Percentiles rank a stretch among this genome's conserved stretches.
Evolutionary conservation across 2,113 vertebrate genomes (phyloP).

Genomic region (Nettapus auritus): DNA sequence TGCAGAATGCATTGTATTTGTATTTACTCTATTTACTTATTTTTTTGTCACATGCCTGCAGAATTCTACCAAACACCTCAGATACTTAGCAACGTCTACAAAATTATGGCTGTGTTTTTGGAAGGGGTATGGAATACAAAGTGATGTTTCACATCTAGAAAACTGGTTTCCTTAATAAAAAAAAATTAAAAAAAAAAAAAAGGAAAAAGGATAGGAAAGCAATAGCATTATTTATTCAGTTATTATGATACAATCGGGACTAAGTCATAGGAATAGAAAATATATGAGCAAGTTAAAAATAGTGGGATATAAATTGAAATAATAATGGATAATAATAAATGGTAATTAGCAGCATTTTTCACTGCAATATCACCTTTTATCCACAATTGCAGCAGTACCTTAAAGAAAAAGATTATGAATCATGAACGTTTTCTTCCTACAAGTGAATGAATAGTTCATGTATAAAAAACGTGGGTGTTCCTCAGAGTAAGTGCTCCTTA

Average conservation of each 20-base stretch:
- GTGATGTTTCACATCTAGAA: slow-evolving; percentile 50
- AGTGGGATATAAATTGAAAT: slow-evolving; percentile 59
- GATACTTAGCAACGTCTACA: slow-evolving; percentile 29
- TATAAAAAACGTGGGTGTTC: neutral
- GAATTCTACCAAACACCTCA: slow-evolving; percentile 45
- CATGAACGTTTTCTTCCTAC: slow-evolving; percentile 1
- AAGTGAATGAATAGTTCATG: neutral
- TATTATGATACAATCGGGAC: slow-evolving; percentile 76
- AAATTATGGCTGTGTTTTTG: slow-evolving; percentile 38
- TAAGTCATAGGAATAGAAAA: slow-evolving; percentile 63
- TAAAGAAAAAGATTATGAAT: slow-evolving; percentile 35
- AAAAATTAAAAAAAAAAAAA: neutral
- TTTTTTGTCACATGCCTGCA: slow-evolving; percentile 38
- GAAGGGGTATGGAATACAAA: slow-evolving; percentile 37
- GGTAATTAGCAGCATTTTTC: slow-evolving; percentile 34
- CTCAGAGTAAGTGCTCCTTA: neutral
- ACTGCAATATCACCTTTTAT: neutral
- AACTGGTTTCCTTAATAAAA: slow-evolving; percentile 3
- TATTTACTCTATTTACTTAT: slow-evolving; percentile 19
- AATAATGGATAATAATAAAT: slow-evolving; percentile 41
- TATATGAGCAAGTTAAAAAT: slow-evolving; percentile 77
- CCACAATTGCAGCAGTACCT: neutral
- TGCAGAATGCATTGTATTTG: slow-evolving; percentile 42
- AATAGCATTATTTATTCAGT: slow-evolving; percentile 70
- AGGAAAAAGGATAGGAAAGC: neutral